Base-by-base conservation (phyloP, 2,888 invertebrate species). In the Cynaeus angustus region DNA sequence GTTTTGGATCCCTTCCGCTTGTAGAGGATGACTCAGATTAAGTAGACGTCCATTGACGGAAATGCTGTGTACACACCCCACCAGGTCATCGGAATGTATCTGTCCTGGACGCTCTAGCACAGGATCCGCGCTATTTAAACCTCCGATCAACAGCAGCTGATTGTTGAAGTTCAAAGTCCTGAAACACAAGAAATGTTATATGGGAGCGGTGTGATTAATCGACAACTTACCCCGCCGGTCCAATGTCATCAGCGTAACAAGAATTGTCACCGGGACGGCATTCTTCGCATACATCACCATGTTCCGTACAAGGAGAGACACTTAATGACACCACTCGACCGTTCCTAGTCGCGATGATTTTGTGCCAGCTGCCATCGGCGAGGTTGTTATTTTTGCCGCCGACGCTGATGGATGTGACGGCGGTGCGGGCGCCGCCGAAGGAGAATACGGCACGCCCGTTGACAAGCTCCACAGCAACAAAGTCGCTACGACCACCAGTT, bases 31-130 rank as follows among this genome's bases (percentile, higher is more conserved):
- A 68, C 94, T 94, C 58, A 97, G 86, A 81, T 97, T 96, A 16
- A 97, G 83, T 0, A 91, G 87, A 14, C 95, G 89, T 2, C 96
- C 97, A 80, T 98, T 97, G 61, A 98, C 90, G 0, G 93, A 90
- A 1, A 97, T 92, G 75, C 95, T 95, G 80, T 97, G 96, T 75
- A 98, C 91, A 81, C 98, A 98, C 3, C 98, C 98, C 10, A 97
- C 92, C 70, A 98, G 91, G 83, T 98, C 97, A 81, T 97, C 97
- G 0, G 96, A 92, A 79, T 93, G 93, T 38, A 98, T 91, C 85
- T 97, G 97, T 0, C 95, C 96, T 0, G 95, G 95, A 46, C 96
- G 89, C 83, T 96, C 95, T 21, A 97, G 85, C 0, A 97, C 91
- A 9, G 96, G 94, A 84, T 95, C 95, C 0, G 96, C 94, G 74